These are phyloP conservation scores for Peribatodes rhomboidaria DNA, from an alignment of 2,888 invertebrate species.

Conservation along the genomic window DNA sequence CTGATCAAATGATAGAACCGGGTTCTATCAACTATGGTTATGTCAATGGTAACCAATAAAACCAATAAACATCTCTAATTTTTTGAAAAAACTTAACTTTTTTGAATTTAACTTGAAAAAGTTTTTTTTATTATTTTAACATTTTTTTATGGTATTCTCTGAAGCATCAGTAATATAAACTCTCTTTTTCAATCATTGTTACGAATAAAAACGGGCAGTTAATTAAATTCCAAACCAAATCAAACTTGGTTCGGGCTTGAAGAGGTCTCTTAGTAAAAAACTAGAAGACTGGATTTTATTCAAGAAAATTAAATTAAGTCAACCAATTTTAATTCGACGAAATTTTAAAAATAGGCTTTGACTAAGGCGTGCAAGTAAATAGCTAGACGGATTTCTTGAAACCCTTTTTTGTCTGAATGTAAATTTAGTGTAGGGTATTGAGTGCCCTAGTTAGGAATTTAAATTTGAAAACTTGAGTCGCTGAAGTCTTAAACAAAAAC, in stretches of 20 bases:
- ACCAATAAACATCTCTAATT: too few relatives aligned
- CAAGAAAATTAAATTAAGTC: conserved; percentile 6
- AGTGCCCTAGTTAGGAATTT: too few relatives aligned
- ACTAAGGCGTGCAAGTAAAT: background rate
- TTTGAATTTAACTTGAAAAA: too few relatives aligned
- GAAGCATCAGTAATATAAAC: background rate
- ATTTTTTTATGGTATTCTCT: background rate
- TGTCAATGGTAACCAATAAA: too few relatives aligned
- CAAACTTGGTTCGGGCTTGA: conserved; percentile 2
- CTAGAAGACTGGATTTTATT: background rate
- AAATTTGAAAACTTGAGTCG: too few relatives aligned
- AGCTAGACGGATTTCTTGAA: background rate
- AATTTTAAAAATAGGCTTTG: conserved; percentile 1
- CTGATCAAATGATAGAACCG: too few relatives aligned
- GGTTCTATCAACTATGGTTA: too few relatives aligned
- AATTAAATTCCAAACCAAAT: conserved; percentile 4
- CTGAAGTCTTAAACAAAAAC: too few relatives aligned
- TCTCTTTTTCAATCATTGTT: background rate
- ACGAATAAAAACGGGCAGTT: background rate
- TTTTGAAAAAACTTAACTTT: too few relatives aligned
- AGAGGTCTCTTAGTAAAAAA: background rate
- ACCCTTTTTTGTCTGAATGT: background rate
- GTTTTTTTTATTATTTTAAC: background rate
- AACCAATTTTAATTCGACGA: conserved; percentile 1
- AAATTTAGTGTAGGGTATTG: too few relatives aligned